Percentiles rank a stretch among this genome's conserved stretches.
Conservation (phyloP, 1,140 invertebrate genomes). For the Camponotus floridanus region DNA sequence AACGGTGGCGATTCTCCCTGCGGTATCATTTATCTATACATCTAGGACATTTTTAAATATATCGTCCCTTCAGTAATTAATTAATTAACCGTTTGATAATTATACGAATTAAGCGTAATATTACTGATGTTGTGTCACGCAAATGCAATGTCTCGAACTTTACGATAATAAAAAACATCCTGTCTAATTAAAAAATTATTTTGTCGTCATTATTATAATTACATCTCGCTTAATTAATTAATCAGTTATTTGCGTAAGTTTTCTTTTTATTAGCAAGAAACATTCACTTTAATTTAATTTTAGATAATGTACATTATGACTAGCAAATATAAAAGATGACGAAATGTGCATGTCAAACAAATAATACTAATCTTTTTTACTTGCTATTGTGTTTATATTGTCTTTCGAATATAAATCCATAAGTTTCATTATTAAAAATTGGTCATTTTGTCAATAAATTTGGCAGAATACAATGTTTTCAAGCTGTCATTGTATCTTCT, state of each 20-base stretch:
- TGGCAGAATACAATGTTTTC: neutral
- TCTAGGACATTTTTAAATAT: constrained; percentile 28
- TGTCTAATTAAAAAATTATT: constrained; percentile 29
- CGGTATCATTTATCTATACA: constrained; percentile 27
- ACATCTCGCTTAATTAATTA: constrained; percentile 26
- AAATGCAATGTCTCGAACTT: constrained; percentile 8
- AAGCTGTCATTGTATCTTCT: neutral
- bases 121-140: constrained; percentile 44
- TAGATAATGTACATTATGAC: neutral
- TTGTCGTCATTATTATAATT: constrained; percentile 52
- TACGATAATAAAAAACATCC: constrained; percentile 11
- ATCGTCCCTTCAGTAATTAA: constrained; percentile 27
- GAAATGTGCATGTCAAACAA: neutral
- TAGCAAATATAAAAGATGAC: neutral
- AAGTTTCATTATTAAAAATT: neutral
- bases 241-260: neutral
- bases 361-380: neutral
- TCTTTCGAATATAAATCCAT: neutral
- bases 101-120: constrained; percentile 34
- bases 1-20: neutral
- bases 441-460: neutral
- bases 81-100: constrained; percentile 47
- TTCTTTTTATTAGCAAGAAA: neutral
- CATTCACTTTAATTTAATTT: neutral
- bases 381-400: neutral